Conservation (phyloP, 1,140 invertebrate species). For the Drosophila pallidifrons region DNA sequence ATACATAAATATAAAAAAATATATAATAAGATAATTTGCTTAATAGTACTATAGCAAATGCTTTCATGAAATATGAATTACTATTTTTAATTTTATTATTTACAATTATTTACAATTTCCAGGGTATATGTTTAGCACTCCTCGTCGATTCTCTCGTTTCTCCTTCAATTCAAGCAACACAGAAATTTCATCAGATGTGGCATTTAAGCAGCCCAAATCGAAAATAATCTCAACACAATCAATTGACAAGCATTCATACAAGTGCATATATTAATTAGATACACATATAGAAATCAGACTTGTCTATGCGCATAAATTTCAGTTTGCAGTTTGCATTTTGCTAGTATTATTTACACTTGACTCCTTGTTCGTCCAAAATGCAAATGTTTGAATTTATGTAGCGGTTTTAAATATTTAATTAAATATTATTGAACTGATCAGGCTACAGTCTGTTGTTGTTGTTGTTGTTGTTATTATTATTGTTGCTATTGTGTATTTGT, state of each 20-base stretch:
- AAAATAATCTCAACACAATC: conserved; percentile 26
- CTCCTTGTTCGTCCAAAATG: conserved; percentile 45
- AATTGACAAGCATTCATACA: conserved; percentile 5
- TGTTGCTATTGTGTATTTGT: conserved; percentile 25
- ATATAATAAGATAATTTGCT: background rate
- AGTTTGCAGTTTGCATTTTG: conserved; percentile 22
- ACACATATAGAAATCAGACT: background rate
- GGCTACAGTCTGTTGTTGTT: conserved; percentile 26
- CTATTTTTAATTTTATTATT: background rate
- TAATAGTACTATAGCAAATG: background rate
- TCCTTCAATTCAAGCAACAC: conserved; percentile 63
- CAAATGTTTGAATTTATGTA: conserved; percentile 83
- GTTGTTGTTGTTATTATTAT: conserved; percentile 5
- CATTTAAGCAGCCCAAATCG: conserved; percentile 31
- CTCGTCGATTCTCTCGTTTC: background rate
- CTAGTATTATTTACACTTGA: conserved; percentile 67
- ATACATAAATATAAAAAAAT: background rate
- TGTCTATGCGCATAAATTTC: conserved; percentile 2
- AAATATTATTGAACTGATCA: conserved; percentile 78
- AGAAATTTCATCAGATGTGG: conserved; percentile 15
- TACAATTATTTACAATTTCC: background rate
- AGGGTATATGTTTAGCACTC: background rate
- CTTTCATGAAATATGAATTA: no score
- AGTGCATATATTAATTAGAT: conserved; percentile 1
- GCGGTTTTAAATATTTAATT: conserved; percentile 84